Evolutionary conservation across 1,140 invertebrate genomes (phyloP).

Genomic region (Drosophila paulistorum): DNA sequence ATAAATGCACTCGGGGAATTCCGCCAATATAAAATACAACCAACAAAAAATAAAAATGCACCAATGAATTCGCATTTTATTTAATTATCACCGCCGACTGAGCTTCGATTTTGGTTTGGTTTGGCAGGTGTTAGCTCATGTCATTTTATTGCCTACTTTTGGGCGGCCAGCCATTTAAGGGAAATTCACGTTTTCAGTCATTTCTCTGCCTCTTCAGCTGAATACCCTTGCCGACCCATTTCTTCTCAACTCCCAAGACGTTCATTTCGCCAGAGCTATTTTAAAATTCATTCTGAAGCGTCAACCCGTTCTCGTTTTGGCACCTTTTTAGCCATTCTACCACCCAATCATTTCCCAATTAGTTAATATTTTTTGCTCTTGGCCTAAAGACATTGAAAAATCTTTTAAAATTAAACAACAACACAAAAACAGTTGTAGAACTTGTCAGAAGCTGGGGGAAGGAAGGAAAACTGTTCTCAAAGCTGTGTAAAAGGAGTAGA

Average conservation of each 20-base stretch:
- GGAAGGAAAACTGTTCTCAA: background rate
- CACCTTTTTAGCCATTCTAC: conserved; percentile 29
- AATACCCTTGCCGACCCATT: conserved; percentile 17
- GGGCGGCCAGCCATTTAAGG: conserved; percentile 47
- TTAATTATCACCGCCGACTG: conserved; percentile 71
- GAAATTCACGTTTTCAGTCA: background rate
- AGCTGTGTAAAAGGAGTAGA: conserved; percentile 33
- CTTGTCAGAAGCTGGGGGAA: conserved; percentile 36
- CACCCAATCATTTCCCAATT: conserved; percentile 72
- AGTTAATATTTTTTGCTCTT: conserved; percentile 67
- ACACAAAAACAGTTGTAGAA: conserved; percentile 53
- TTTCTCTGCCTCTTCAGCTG: background rate
- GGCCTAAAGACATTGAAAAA: conserved; percentile 50
- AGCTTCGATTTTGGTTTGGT: conserved; percentile 39
- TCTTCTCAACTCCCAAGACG: conserved; percentile 55
- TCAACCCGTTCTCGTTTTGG: conserved; percentile 46
- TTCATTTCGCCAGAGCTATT: conserved; percentile 48
- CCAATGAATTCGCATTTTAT: conserved; percentile 53
- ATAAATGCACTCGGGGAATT: conserved; percentile 65
- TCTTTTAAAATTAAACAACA: conserved; percentile 56
- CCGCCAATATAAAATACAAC: conserved; percentile 24
- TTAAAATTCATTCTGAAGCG: conserved; percentile 55
- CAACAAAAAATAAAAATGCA: conserved; percentile 11
- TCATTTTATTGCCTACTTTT: conserved; percentile 51
- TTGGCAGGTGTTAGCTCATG: conserved; percentile 12